phyloP scores from a whole-genome alignment of 2,888 invertebrate species.

The Agrypnus murinus region DNA sequence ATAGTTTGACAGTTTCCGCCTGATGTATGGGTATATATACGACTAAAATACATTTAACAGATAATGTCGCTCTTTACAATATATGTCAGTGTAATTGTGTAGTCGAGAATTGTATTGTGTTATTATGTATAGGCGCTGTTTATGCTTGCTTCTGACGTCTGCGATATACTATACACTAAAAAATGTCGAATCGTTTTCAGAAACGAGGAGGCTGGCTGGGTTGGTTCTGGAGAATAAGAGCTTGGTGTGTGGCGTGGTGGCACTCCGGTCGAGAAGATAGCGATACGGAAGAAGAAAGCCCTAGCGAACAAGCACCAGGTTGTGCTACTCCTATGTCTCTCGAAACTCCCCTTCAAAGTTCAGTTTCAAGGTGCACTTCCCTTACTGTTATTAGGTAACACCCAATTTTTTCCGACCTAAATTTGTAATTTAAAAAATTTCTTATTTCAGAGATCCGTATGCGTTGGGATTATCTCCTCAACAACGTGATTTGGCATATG shows the following conservation, averaged over 20 bases:
- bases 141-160: constrained; percentile 22
- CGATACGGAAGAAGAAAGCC: constrained; percentile 86
- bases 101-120: constrained; percentile 18
- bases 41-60: constrained; percentile 40
- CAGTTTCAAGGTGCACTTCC: constrained; percentile 90
- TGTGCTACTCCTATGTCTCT: constrained; percentile 88
- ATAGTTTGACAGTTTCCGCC: constrained; percentile 60
- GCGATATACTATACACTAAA: constrained; percentile 8
- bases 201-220: constrained; percentile 69
- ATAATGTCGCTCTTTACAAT: constrained; percentile 48
- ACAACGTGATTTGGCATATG: constrained; percentile 59
- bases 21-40: constrained; percentile 53
- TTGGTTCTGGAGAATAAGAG: constrained; percentile 71
- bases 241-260: constrained; percentile 94
- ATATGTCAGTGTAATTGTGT: constrained; percentile 50
- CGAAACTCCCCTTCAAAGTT: constrained; percentile 90
- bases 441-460: constrained; percentile 77
- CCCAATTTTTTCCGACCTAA: constrained; percentile 34
- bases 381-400: constrained; percentile 82
- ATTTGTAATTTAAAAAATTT: neutral
- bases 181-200: constrained; percentile 52
- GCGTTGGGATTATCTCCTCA: constrained; percentile 67
- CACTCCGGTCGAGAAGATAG: constrained; percentile 90
- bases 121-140: constrained; percentile 20
- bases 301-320: constrained; percentile 78